Evolutionary conservation across 1,140 invertebrate genomes (phyloP), one percentile per base, ranked within the genome.

Genomic region (Lucilia cuprina): DNA sequence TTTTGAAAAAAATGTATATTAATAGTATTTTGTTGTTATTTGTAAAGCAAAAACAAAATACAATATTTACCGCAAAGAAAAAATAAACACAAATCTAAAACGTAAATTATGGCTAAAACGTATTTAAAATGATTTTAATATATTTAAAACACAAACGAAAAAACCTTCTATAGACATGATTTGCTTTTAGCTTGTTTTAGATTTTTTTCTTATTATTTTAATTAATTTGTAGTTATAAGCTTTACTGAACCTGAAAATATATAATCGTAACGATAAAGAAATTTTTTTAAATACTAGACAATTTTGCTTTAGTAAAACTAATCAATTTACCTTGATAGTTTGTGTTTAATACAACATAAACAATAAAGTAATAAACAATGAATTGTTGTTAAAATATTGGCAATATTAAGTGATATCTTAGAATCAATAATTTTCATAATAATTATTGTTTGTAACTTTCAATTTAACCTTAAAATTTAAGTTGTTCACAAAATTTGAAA

Each of bases 81-180:
- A 30, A 30, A 30, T 2, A 60, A 60, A n/a, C 13, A 5, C 2
- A 19, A 70, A 70, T 70, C 19, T 70, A 25, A 70, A 70, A 70
- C 65, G 65, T 25, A 70, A 70, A 70, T 70, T 70, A 70, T 70
- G 65, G 65, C 21, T 70, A 70, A 70, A 70, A 70, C 19, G n/a
- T 21, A 70, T 70, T 70, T 70, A 19, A n/a, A 65, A 70, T 70
- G 19, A 5, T 12, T 70, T 70, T 70, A 17, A 17, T 55, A 55
- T 55, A 55, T 55, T 70, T 70, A 17, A 17, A 12, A 55, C 17
- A 55, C 12, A n/a, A 55, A 2, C 13, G 17, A 55, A 55, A 55
- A 55, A 55, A 55, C 50, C 17, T 55, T 17, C 7, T 55, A 17
- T 55, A 7, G 50, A 12, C 50, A 55, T 55, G 4, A 17, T 70